Conservation (phyloP, 2,113 vertebrate genomes). For the Emberiza fucata region DNA sequence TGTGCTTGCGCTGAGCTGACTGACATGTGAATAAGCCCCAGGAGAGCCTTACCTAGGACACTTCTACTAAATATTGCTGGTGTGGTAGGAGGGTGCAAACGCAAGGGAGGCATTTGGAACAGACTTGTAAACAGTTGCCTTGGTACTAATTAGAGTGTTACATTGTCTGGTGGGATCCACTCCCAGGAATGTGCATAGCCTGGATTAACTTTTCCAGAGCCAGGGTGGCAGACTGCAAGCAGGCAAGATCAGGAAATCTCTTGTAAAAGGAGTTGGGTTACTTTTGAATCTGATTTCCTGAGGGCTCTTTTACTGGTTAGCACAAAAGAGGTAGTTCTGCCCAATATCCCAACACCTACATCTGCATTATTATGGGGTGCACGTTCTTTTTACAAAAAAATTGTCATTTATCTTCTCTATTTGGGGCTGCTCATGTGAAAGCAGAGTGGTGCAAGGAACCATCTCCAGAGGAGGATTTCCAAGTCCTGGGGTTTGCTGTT, state of each 20-base stretch:
- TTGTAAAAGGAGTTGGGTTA: not conserved
- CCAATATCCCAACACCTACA: not conserved
- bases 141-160: slow-evolving; percentile 45
- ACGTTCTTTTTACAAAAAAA: not conserved
- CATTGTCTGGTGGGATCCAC: slow-evolving; percentile 54
- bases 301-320: not conserved
- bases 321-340: not conserved
- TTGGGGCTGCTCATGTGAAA: not conserved
- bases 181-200: slow-evolving; percentile 30
- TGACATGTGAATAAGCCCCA: slow-evolving; percentile 44
- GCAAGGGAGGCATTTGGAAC: slow-evolving; percentile 50
- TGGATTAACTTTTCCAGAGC: slow-evolving; percentile 38
- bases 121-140: slow-evolving; percentile 64
- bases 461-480: not conserved
- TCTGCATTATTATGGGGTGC: not conserved
- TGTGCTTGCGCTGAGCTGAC: slow-evolving; percentile 13
- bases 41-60: slow-evolving; percentile 44
- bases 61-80: slow-evolving; percentile 47
- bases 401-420: not conserved
- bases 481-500: not conserved
- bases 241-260: not conserved
- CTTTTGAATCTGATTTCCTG: not conserved
- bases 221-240: slow-evolving; percentile 12
- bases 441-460: not conserved
- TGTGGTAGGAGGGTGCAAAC: slow-evolving; percentile 51